Base-by-base conservation (phyloP, 1,140 invertebrate species). In the Pogonognathellus flavescens region DNA sequence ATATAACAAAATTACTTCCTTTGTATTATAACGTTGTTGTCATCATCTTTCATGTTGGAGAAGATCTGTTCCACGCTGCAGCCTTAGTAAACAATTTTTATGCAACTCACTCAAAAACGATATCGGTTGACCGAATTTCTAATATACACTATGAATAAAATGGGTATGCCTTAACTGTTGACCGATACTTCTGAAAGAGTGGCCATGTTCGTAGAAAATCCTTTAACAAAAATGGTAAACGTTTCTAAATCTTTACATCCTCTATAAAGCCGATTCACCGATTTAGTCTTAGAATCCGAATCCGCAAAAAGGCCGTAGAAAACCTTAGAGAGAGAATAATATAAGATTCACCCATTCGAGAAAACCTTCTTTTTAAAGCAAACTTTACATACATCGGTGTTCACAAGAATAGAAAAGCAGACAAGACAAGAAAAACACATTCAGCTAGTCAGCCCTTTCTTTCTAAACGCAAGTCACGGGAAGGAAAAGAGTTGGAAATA, bases 371-470 rank as follows among this genome's bases (percentile, higher is more conserved):
- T 25, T 62, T 66, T 25, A 66, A 66, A 66, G 62, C 6, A 66
- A 66, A 66, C 62, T 66, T 66, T 66, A 22, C 62, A 66, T 66
- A 66, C 60, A 66, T 66, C 60, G 20, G 62, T 66, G 62, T 13
- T 13, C 20, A 66, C 25, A 76, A 76, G 70, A 76, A 76, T 76
- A 76, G 41, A 76, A 41, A 6, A 49, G 70, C 25, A 57, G 41
- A 76, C 70, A 76, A 66, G 62, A 25, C n/a, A 22, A 22, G 16
- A 60, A 18, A 60, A 66, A 66, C 62, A 66, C 10, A 66, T 66
- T 76, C 70, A 76, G 14, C 70, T 16, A 49, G 70, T 76, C 70
- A 76, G 70, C 70, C 41, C 41, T 76, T 41, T 76, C 16, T 6
- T 50, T 41, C 31, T 41, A 76, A 76, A 76, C 31, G 13, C 41